phyloP scores from a whole-genome alignment of 2,113 vertebrate genomes.

The Nannospalax galili region DNA sequence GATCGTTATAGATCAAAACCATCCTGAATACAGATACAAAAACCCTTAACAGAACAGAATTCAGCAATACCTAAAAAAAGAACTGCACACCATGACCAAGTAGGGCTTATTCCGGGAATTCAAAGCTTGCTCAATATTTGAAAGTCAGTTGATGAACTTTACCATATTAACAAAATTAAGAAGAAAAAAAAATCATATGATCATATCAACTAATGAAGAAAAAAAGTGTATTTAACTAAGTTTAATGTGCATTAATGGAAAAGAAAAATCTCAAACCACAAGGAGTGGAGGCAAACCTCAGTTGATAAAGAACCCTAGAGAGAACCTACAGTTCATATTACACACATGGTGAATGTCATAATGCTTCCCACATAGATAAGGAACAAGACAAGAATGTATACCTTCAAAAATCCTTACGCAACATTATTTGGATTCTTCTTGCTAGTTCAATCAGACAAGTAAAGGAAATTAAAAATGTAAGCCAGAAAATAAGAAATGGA shows the following conservation, averaged over 20 bases:
- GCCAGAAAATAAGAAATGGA: background rate
- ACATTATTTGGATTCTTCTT: background rate
- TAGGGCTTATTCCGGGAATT: background rate
- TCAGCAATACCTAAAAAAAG: background rate
- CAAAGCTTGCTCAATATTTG: background rate
- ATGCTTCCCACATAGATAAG: background rate
- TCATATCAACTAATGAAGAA: background rate
- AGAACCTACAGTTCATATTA: background rate
- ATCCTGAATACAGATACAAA: background rate
- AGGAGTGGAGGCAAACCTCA: background rate
- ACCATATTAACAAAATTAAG: background rate
- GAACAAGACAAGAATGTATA: background rate
- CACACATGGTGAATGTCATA: background rate
- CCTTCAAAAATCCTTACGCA: background rate
- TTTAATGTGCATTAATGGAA: background rate
- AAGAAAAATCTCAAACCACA: background rate
- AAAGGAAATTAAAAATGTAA: background rate
- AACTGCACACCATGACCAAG: background rate
- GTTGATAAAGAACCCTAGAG: background rate
- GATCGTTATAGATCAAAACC: background rate
- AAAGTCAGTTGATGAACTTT: background rate
- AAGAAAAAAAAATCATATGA: background rate
- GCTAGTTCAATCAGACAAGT: background rate
- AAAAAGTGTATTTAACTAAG: background rate
- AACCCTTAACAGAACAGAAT: background rate